Evolutionary conservation across 2,797 vertebrate species (phyloP).

Genomic region (Dallia pectoralis): DNA sequence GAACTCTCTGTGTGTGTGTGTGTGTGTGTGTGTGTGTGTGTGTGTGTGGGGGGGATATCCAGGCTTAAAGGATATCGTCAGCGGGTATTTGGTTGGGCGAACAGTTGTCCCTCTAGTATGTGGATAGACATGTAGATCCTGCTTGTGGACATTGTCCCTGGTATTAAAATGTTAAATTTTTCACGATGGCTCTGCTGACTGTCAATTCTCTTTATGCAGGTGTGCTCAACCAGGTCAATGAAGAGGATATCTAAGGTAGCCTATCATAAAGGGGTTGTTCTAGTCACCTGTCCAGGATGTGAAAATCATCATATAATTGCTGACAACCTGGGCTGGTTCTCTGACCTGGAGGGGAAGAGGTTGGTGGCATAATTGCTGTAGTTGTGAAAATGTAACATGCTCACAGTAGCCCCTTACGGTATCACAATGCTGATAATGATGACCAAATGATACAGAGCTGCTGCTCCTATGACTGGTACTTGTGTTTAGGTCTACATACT

Average conservation of each 20-base stretch:
- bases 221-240: constrained; percentile 84
- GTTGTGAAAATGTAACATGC: background rate
- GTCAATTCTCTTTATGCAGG: constrained; percentile 61
- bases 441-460: background rate
- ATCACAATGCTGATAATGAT: background rate
- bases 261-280: constrained; percentile 88
- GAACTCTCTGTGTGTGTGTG: too few species aligned
- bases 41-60: too few species aligned
- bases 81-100: too few species aligned
- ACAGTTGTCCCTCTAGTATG: too few species aligned
- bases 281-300: constrained; percentile 89
- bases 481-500: background rate
- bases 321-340: constrained; percentile 94
- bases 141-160: too few species aligned
- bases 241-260: constrained; percentile 86
- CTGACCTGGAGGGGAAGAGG: constrained; percentile 89
- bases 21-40: too few species aligned
- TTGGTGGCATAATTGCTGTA: constrained; percentile 47
- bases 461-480: too few species aligned
- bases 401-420: background rate
- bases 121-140: too few species aligned
- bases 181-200: background rate
- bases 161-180: background rate
- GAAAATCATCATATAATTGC: constrained; percentile 90
- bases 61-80: too few species aligned